Conservation (phyloP, 2,797 vertebrate species). For the Notamacropus eugenii region DNA sequence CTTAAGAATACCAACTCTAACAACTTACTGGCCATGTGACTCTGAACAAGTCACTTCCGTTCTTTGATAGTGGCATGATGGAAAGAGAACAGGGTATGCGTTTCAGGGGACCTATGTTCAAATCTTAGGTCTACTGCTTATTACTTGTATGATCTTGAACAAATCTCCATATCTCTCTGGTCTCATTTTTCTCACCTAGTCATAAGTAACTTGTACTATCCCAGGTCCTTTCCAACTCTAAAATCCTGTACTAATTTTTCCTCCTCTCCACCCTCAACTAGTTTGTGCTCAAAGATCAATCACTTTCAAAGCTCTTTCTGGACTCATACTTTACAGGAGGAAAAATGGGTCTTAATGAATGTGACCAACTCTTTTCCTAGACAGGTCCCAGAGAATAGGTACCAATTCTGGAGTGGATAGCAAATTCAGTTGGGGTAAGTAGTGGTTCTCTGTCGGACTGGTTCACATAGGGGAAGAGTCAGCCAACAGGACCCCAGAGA, state of each 20-base stretch:
- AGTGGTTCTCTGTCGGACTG: neutral
- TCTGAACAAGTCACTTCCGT: neutral
- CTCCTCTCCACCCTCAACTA: neutral
- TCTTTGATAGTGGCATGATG: neutral
- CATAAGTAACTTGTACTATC: neutral
- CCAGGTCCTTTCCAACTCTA: neutral
- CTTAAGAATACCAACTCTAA: neutral
- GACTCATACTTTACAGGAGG: neutral
- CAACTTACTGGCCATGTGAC: neutral
- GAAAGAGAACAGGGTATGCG: neutral
- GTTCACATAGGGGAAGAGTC: neutral
- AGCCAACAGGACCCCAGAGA: neutral
- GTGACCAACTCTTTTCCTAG: neutral
- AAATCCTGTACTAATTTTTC: neutral
- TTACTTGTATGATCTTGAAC: neutral
- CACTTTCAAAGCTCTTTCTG: neutral
- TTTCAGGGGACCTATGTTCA: neutral
- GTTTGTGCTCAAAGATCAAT: neutral
- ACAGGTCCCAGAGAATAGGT: neutral
- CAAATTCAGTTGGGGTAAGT: neutral
- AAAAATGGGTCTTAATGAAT: neutral
- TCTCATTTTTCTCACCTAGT: neutral
- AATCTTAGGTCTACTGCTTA: neutral
- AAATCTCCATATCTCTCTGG: neutral
- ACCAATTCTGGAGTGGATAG: neutral